Percentiles rank a stretch among this genome's conserved stretches.
Evolutionary conservation across 2,113 vertebrate species (phyloP).

Genomic region (Ageneiosus marmoratus): DNA sequence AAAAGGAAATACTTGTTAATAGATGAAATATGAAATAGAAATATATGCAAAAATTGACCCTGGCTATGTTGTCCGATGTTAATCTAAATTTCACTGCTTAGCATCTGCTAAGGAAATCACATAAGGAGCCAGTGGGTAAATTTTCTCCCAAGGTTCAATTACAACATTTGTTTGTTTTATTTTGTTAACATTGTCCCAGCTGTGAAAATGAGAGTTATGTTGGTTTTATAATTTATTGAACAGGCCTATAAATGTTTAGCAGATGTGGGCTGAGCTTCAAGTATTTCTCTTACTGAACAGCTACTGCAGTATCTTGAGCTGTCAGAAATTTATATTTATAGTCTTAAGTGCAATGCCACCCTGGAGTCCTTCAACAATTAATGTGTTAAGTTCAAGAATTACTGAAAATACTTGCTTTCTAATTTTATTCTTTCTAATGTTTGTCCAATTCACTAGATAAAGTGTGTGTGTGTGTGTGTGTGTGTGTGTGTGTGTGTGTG

Average conservation of each 20-base stretch:
- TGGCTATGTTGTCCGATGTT: background rate
- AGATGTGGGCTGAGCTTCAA: background rate
- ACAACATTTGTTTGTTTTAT: background rate
- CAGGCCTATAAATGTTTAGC: background rate
- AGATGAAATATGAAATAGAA: background rate
- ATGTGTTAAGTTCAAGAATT: slow-evolving; percentile 15
- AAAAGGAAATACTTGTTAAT: background rate
- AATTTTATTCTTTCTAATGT: too few relatives aligned
- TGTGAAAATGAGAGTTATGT: background rate
- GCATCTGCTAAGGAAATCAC: background rate
- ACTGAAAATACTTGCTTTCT: background rate
- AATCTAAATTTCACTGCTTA: background rate
- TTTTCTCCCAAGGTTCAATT: background rate
- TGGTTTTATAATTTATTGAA: background rate
- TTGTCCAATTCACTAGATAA: too few relatives aligned
- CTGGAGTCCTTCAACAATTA: background rate
- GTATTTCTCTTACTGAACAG: slow-evolving; percentile 41
- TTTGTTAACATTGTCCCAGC: background rate
- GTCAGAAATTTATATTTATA: slow-evolving; percentile 48
- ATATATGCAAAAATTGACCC: background rate
- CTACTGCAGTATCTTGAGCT: slow-evolving; percentile 40
- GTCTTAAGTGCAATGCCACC: slow-evolving; percentile 30
- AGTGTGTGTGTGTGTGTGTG: background rate
- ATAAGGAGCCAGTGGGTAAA: background rate
- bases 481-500: background rate